Percentiles rank a stretch among this genome's conserved stretches.
Conservation (phyloP, 1,140 invertebrate species). For the Centruroides sculpturatus region DNA sequence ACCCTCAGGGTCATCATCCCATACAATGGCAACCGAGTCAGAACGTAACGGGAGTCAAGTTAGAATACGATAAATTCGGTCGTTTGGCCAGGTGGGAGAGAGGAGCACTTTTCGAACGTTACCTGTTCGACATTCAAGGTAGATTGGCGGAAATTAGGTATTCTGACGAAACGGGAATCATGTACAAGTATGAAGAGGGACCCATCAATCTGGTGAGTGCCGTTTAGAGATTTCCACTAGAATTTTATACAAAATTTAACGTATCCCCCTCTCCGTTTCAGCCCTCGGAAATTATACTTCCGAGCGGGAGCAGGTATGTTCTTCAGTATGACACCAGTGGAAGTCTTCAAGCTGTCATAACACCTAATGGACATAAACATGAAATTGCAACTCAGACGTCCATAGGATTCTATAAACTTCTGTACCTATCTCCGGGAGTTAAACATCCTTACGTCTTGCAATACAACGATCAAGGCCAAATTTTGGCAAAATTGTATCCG, state of each 20-base stretch:
- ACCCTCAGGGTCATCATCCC: constrained; percentile 69
- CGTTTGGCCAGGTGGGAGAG: constrained; percentile 82
- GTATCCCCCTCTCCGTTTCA: constrained; percentile 20
- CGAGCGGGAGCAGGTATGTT: constrained; percentile 68
- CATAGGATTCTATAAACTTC: constrained; percentile 65
- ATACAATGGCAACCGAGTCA: constrained; percentile 28
- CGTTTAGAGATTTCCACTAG: background rate
- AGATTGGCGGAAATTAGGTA: constrained; percentile 66
- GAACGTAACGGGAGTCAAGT: constrained; percentile 27
- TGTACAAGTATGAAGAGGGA: constrained; percentile 65
- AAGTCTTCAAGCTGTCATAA: constrained; percentile 63
- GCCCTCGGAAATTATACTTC: constrained; percentile 73
- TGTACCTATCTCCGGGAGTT: constrained; percentile 76
- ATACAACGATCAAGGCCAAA: constrained; percentile 69
- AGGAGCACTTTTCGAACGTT: constrained; percentile 67
- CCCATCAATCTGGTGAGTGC: constrained; percentile 30
- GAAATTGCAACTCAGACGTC: constrained; percentile 67
- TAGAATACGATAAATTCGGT: constrained; percentile 49
- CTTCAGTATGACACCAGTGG: constrained; percentile 76
- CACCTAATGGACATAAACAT: constrained; percentile 73
- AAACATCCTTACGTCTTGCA: constrained; percentile 62
- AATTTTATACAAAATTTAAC: background rate
- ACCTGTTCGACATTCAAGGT: constrained; percentile 72
- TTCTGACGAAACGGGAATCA: constrained; percentile 52
- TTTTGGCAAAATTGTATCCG: constrained; percentile 68